Evolutionary conservation across 2,113 vertebrate species (phyloP).

Genomic region (Planiliza haematocheilus): DNA sequence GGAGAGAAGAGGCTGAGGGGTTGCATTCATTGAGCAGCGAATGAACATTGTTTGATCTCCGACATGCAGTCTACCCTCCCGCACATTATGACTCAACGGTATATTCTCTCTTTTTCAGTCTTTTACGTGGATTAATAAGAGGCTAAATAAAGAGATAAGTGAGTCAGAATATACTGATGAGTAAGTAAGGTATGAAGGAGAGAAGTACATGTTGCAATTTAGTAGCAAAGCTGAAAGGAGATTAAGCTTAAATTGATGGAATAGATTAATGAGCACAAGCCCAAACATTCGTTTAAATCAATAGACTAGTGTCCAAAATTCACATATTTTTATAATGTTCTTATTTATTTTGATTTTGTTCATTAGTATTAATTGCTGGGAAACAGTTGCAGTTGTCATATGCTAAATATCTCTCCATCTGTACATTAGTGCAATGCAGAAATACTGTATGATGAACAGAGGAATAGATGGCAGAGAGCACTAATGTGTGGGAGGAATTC

Average conservation of each 20-base stretch:
- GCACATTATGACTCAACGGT: constrained; percentile 61
- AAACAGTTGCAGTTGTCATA: no score
- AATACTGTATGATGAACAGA: background rate
- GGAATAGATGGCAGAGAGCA: background rate
- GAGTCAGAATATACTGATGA: constrained; percentile 15
- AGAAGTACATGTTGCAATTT: background rate
- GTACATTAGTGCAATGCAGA: no score
- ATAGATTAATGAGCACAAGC: no score
- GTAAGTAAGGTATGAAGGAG: constrained; percentile 13
- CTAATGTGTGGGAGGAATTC: background rate
- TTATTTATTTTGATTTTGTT: no score
- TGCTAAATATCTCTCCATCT: no score
- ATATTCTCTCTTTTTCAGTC: constrained; percentile 19
- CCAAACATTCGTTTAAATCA: no score
- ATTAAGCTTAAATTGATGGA: no score
- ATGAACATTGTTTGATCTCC: constrained; percentile 55
- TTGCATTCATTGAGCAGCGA: constrained; percentile 40
- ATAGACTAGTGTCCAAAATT: no score
- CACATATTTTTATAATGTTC: no score
- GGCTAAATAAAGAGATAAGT: constrained; percentile 22
- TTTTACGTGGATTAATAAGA: constrained; percentile 11
- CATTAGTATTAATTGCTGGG: no score
- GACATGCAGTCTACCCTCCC: constrained; percentile 44
- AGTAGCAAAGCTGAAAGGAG: background rate
- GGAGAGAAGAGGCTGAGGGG: constrained; percentile 16